A percentile compares a stretch with the other conserved stretches of the same genome.
Conservation (phyloP, 2,888 invertebrate species). For the Leptinotarsa juncta region DNA sequence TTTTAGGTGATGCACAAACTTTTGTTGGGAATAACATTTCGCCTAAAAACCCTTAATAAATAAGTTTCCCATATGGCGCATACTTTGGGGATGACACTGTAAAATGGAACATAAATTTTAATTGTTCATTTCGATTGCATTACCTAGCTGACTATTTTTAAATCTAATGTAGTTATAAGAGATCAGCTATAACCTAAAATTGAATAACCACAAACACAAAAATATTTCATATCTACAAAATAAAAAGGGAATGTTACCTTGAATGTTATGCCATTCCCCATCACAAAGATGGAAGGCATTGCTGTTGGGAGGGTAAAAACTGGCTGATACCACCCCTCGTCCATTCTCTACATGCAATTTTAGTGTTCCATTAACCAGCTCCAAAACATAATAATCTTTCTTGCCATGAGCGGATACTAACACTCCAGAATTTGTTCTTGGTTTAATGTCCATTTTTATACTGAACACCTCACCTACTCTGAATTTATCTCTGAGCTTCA, state of each 20-base stretch:
- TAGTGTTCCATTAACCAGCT: constrained; percentile 88
- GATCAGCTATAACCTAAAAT: too few species aligned
- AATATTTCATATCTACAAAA: not conserved
- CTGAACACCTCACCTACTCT: constrained; percentile 82
- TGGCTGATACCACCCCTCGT: constrained; percentile 81
- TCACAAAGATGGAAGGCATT: constrained; percentile 83
- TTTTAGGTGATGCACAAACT: too few species aligned
- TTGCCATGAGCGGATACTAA: constrained; percentile 87
- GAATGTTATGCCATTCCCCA: constrained; percentile 93
- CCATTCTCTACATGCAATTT: constrained; percentile 87
- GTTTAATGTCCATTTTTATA: constrained; percentile 87
- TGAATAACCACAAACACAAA: too few species aligned
- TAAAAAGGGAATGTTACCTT: constrained; percentile 68
- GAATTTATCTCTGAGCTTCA: constrained; percentile 79
- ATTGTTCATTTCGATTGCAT: too few species aligned
- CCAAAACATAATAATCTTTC: constrained; percentile 86
- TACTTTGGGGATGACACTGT: too few species aligned
- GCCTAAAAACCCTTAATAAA: too few species aligned
- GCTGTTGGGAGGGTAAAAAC: constrained; percentile 73
- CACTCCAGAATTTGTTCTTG: constrained; percentile 85
- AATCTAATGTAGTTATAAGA: too few species aligned
- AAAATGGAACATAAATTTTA: too few species aligned
- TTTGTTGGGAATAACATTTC: too few species aligned
- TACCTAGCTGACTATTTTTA: too few species aligned
- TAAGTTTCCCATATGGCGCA: too few species aligned